phyloP scores from a whole-genome alignment of 2,888 invertebrate species.

The Falcaria lacertinaria region DNA sequence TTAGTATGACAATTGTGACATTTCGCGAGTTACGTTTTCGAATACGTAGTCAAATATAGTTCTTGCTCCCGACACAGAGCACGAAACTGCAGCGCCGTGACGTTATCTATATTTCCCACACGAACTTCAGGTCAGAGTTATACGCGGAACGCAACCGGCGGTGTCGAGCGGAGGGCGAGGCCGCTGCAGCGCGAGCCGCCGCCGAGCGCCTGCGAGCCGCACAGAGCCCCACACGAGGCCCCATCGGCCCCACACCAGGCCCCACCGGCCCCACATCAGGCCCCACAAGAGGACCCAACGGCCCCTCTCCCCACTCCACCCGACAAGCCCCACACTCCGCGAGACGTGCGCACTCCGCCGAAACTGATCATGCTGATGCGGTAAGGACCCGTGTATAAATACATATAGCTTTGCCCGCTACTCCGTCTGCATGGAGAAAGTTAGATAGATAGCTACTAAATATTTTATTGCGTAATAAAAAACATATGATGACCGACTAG shows the following conservation, averaged over 20 bases:
- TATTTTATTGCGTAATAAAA: too few relatives aligned
- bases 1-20: too few relatives aligned
- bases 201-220: conserved; percentile 23
- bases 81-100: too few relatives aligned
- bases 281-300: neutral
- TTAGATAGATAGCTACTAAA: too few relatives aligned
- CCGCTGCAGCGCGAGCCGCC: conserved; percentile 29
- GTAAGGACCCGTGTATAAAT: conserved; percentile 16
- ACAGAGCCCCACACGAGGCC: conserved; percentile 16
- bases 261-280: conserved; percentile 16
- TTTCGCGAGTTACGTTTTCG: too few relatives aligned
- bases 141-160: conserved; percentile 63
- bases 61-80: too few relatives aligned
- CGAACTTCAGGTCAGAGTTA: conserved; percentile 53
- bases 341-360: conserved; percentile 23
- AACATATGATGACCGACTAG: too few relatives aligned
- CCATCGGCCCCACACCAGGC: conserved; percentile 7
- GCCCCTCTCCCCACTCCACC: neutral
- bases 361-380: conserved; percentile 23
- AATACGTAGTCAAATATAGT: too few relatives aligned
- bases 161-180: conserved; percentile 55
- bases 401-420: too few relatives aligned
- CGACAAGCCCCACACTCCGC: neutral
- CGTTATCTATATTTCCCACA: too few relatives aligned
- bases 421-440: too few relatives aligned